A percentile compares a stretch with the other conserved stretches of the same genome.
Conservation (phyloP, 2,888 invertebrate genomes). For the Drosophila barbarae region DNA sequence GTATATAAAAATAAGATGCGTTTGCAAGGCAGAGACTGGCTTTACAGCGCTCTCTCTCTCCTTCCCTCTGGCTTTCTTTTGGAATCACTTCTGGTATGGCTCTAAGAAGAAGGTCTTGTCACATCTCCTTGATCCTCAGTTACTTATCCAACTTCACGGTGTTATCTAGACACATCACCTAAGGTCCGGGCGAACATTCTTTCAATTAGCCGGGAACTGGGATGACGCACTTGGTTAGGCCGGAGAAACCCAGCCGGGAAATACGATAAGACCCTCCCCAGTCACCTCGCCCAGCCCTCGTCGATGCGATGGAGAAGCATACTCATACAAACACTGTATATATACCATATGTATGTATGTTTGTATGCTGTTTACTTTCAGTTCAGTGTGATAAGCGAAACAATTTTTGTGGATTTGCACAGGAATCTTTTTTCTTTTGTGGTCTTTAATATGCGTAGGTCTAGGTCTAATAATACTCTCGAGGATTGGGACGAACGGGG, state of each 20-base stretch:
- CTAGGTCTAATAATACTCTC: constrained; percentile 23
- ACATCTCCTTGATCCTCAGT: neutral
- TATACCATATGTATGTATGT: neutral
- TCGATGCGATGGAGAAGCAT: neutral
- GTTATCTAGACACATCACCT: constrained; percentile 1
- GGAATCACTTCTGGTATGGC: neutral
- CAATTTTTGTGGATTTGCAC: constrained; percentile 8
- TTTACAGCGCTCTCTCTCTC: neutral
- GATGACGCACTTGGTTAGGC: constrained; percentile 4
- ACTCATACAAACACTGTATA: neutral
- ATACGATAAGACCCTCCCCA: constrained; percentile 6
- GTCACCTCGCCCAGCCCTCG: neutral
- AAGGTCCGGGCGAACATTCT: neutral
- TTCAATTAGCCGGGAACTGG: constrained; percentile 1
- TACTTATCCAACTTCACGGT: neutral
- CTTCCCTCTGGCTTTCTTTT: neutral
- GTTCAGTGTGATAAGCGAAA: constrained; percentile 7
- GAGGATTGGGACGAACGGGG: constrained; percentile 11
- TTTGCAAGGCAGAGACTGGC: neutral
- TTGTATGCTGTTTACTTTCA: neutral
- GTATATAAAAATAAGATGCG: neutral
- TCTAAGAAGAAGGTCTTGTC: neutral
- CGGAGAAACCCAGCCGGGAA: constrained; percentile 4
- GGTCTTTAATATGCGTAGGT: neutral
- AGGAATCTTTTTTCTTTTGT: neutral